Percentiles rank a stretch among this genome's conserved stretches.
Conservation (phyloP, 2,888 invertebrate genomes). For the Meiosimyza decipiens region DNA sequence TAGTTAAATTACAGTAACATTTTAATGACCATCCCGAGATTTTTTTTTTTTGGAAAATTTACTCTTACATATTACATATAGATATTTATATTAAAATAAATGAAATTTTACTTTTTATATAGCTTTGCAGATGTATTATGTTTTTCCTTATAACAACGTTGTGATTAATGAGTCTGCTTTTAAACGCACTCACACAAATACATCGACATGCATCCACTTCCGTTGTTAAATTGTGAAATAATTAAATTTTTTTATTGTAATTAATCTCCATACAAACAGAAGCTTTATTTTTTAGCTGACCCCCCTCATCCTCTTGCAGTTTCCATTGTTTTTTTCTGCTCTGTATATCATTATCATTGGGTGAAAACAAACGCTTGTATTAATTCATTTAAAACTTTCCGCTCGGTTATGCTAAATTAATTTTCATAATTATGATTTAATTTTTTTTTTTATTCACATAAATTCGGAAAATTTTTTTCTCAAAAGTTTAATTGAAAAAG, state of each 20-base stretch:
- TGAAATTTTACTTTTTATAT: no score
- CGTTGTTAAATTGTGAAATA: constrained; percentile 19
- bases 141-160: no score
- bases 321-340: not conserved
- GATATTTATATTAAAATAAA: no score
- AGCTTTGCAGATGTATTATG: no score
- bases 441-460: constrained; percentile 4
- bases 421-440: constrained; percentile 43
- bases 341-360: not conserved
- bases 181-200: not conserved
- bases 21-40: no score
- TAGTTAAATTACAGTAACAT: no score
- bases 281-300: constrained; percentile 21
- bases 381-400: constrained; percentile 23
- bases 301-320: not conserved
- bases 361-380: not conserved
- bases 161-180: no score
- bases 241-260: constrained; percentile 25
- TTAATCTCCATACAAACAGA: constrained; percentile 28
- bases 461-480: not conserved
- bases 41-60: no score
- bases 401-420: constrained; percentile 41
- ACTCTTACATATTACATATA: no score
- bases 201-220: constrained; percentile 7
- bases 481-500: constrained; percentile 10